A percentile compares a stretch with the other conserved stretches of the same genome.
Conservation (phyloP, 2,113 vertebrate species). For the Trachemys scripta region DNA sequence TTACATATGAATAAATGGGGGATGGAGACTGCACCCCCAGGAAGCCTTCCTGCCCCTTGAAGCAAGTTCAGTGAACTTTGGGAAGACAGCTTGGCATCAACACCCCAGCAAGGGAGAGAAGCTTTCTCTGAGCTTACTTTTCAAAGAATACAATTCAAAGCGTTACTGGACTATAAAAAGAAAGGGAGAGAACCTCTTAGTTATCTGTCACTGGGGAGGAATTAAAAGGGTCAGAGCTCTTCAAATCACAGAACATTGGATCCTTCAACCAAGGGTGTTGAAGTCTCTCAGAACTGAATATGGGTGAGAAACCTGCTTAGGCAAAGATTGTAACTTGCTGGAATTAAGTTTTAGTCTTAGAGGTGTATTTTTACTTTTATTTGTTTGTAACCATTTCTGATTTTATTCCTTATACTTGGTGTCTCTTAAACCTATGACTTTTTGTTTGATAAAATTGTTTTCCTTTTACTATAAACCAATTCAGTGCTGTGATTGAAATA, state of each 20-base stretch:
- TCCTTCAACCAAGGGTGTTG: not conserved
- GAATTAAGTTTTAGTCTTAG: not conserved
- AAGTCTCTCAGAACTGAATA: not conserved
- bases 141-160: too few species aligned
- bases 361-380: not conserved
- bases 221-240: not conserved
- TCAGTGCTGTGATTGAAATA: not conserved
- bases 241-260: not conserved
- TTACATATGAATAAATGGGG: too few species aligned
- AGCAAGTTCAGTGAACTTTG: too few species aligned
- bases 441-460: not conserved
- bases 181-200: not conserved
- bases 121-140: too few species aligned
- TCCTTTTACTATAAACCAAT: not conserved
- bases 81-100: too few species aligned
- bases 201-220: not conserved
- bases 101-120: too few species aligned
- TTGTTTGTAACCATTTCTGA: not conserved
- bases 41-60: too few species aligned
- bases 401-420: not conserved
- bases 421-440: not conserved
- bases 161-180: too few species aligned
- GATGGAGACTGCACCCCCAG: too few species aligned
- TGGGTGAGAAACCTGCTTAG: not conserved
- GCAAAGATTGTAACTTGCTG: not conserved